Percentiles rank a stretch among this genome's conserved stretches.
Evolutionary conservation across 2,888 invertebrate species (phyloP).

Genomic region (Trachelus troglodyta): DNA sequence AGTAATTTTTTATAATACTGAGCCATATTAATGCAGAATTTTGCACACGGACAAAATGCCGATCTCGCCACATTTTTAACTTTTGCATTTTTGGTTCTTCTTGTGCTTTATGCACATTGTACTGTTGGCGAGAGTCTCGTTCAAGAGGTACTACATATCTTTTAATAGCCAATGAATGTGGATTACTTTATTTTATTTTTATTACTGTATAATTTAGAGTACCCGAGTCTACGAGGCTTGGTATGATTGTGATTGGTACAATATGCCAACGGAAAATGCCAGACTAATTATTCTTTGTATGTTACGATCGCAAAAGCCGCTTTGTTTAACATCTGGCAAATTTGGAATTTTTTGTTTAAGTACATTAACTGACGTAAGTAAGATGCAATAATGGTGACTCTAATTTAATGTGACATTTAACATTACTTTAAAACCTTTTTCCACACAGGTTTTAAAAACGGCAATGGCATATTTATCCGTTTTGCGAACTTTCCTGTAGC

Average conservation of each 20-base stretch:
- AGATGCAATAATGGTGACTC: neutral
- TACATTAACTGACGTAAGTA: slow-evolving; percentile 69
- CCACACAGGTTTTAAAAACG: slow-evolving; percentile 42
- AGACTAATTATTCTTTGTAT: slow-evolving; percentile 67
- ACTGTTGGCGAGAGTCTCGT: slow-evolving; percentile 47
- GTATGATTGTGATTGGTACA: slow-evolving; percentile 68
- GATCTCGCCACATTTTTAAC: slow-evolving; percentile 42
- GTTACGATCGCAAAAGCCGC: slow-evolving; percentile 68
- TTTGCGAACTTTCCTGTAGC: slow-evolving; percentile 24
- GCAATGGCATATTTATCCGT: slow-evolving; percentile 47
- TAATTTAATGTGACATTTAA: neutral
- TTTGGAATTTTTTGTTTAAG: slow-evolving; percentile 69
- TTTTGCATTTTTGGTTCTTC: slow-evolving; percentile 45
- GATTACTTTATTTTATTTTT: slow-evolving; percentile 12
- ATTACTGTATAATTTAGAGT: slow-evolving; percentile 62
- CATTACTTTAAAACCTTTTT: neutral
- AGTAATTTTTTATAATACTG: slow-evolving; percentile 6
- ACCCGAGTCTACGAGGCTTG: slow-evolving; percentile 68
- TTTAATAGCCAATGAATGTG: neutral
- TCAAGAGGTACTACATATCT: slow-evolving; percentile 34
- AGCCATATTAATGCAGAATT: slow-evolving; percentile 19
- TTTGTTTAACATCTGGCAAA: slow-evolving; percentile 70
- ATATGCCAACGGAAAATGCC: slow-evolving; percentile 60
- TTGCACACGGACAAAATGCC: slow-evolving; percentile 39
- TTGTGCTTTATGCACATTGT: slow-evolving; percentile 49